These are phyloP conservation scores for Alexandromys oeconomus DNA, from an alignment of 2,797 vertebrate genomes.

Conservation along the genomic window DNA sequence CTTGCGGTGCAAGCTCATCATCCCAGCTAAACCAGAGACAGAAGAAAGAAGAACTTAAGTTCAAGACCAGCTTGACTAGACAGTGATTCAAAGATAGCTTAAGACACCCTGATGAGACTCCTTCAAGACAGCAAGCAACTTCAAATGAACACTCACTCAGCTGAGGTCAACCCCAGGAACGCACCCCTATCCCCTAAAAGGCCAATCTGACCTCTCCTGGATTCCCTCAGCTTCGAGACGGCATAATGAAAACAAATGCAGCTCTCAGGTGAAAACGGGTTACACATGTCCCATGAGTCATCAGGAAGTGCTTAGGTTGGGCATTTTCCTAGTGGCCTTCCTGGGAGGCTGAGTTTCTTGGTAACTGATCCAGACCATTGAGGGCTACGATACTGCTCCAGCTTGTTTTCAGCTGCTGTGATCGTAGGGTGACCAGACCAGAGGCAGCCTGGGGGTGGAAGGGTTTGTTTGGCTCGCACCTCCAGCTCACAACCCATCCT, in stretches of 20 bases:
- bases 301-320: constrained; percentile 10
- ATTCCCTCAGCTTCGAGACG: background rate
- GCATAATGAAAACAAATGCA: constrained; percentile 12
- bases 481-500: background rate
- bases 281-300: background rate
- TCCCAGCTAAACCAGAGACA: background rate
- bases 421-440: background rate
- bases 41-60: background rate
- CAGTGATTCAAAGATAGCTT: background rate
- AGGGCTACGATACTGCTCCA: background rate
- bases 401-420: no score
- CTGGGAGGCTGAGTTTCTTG: constrained; percentile 21
- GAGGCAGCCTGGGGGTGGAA: background rate
- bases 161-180: no score
- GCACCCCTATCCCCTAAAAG: background rate
- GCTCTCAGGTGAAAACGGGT: background rate
- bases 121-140: background rate
- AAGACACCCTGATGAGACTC: no score
- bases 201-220: background rate
- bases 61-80: background rate
- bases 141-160: background rate
- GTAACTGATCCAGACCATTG: background rate
- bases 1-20: background rate
- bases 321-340: background rate
- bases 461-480: background rate